A percentile compares a stretch with the other conserved stretches of the same genome.
These are phyloP conservation scores for Spilosoma lubricipeda DNA, from an alignment of 2,888 invertebrate genomes.

Conservation along the genomic window DNA sequence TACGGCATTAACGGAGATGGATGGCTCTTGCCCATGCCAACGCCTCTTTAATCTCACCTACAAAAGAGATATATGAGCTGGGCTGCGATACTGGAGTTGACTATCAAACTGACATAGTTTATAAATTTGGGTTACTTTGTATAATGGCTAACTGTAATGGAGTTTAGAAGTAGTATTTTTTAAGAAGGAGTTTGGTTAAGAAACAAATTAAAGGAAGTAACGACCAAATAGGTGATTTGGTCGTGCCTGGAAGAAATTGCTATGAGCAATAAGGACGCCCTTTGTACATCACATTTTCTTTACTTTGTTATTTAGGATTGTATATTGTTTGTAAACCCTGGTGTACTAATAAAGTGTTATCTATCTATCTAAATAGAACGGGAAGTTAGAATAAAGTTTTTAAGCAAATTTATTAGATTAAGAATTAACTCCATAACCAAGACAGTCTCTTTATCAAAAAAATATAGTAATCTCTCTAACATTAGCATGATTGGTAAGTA, in stretches of 20 bases:
- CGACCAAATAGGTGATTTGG: no score
- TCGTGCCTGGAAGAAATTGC: no score
- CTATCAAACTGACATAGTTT: slow-evolving; percentile 17
- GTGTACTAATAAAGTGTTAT: no score
- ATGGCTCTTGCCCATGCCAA: slow-evolving; percentile 72
- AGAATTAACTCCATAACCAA: background rate
- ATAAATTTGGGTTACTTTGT: background rate
- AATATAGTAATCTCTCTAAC: background rate
- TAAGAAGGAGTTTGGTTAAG: background rate
- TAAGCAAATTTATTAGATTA: background rate
- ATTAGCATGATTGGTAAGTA: background rate
- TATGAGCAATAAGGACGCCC: no score
- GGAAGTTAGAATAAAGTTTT: background rate
- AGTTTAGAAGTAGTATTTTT: background rate
- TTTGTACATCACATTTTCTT: no score
- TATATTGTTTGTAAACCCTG: no score
- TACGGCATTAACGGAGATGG: slow-evolving; percentile 79
- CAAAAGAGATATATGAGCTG: slow-evolving; percentile 73
- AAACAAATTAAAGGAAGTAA: background rate
- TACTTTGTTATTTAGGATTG: no score
- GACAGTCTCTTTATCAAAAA: background rate
- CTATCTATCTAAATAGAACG: no score
- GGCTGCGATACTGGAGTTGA: slow-evolving; percentile 48
- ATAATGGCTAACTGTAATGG: background rate
- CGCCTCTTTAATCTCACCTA: slow-evolving; percentile 79